Base-by-base conservation (phyloP, 2,888 invertebrate genomes). In the Hydraecia micacea region DNA sequence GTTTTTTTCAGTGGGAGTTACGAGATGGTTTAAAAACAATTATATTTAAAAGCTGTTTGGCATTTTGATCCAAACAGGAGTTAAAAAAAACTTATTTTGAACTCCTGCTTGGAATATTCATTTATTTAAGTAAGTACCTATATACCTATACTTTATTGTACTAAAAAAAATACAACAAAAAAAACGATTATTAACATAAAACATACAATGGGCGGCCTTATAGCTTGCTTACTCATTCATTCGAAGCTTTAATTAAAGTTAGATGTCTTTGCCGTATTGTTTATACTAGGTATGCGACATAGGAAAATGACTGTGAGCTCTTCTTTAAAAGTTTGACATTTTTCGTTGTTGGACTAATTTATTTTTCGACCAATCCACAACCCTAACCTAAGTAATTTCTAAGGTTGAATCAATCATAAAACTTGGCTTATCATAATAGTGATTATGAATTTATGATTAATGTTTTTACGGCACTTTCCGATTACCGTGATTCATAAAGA, bases 381-480 rank as follows among this genome's bases (percentile, higher is more conserved):
- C 67, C 46, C 39, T 58, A 55, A 7, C 18, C 49, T 42, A 42
- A 32, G 18, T 52, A 71, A 71, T 81, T 71, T 67, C 1, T 36
- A 60, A 39, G 55, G 36, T 46, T 49, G n/a, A 81, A 52, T 60
- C n/a, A 39, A 36, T 72, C 67, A 39, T 73, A 77, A 69, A 69
- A 73, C n/a, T 55, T 62, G 36, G 25, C 58, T 32, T 63, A 32
- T 2, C n/a, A 52, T 36, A 62, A 52, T 36, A 62, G 18, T 60
- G 32, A 70, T 66, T 67, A 55, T 2, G 32, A 32, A 32, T 32
- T 32, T 32, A 36, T 36, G 8, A 63, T 62, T 32, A 11, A 25
- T 55, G 46, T 72, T 81, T 75, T 69, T 77, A 65, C 28, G 49
- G 25, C 39, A 6, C n/a, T 39, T n/a, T 77, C 21, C 25, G 79